These are phyloP conservation scores for Myotis brandtii DNA, from an alignment of 2,113 vertebrate genomes.

Conservation along the genomic window DNA sequence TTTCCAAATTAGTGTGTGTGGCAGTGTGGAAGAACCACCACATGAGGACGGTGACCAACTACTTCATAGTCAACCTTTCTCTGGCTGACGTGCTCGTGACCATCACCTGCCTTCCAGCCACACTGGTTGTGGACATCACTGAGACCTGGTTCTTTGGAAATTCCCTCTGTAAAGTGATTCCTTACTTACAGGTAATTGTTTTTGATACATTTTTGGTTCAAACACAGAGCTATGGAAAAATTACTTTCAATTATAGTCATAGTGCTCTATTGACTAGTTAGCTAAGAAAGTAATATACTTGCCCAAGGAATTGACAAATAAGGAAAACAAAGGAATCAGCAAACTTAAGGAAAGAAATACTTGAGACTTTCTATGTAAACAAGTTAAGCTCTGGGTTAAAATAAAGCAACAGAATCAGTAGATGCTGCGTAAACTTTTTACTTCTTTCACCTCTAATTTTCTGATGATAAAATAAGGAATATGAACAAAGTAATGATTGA, in stretches of 20 bases:
- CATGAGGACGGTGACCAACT: constrained; percentile 98
- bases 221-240: background rate
- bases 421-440: background rate
- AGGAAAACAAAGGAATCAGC: background rate
- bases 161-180: constrained; percentile 95
- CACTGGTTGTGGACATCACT: constrained; percentile 97
- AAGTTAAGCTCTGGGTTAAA: background rate
- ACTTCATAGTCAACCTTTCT: constrained; percentile 98
- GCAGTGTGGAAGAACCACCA: constrained; percentile 99
- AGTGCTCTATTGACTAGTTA: background rate
- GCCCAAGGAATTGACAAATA: background rate
- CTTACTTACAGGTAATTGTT: constrained; percentile 94
- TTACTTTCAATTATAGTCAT: background rate
- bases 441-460: background rate
- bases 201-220: background rate
- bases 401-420: background rate
- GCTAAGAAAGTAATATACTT: background rate
- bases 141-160: constrained; percentile 98
- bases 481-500: background rate
- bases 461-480: background rate
- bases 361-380: background rate
- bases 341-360: background rate
- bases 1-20: constrained; percentile 92
- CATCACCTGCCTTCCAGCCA: constrained; percentile 97
- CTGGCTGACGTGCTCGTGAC: constrained; percentile 97